Base-by-base conservation (phyloP, 2,888 invertebrate species). In the Xestoiulus laeticollis region DNA sequence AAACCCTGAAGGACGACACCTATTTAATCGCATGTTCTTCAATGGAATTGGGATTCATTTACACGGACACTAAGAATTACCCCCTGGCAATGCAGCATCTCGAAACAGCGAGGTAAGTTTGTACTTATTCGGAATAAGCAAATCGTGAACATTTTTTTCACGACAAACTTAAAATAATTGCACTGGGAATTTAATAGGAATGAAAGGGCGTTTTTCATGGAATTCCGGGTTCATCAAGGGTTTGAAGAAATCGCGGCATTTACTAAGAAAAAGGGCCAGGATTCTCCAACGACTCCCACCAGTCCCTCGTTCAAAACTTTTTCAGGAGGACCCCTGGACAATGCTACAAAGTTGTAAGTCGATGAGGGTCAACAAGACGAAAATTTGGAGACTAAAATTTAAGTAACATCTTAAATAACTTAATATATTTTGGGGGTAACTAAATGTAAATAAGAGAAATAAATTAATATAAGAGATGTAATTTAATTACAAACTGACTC, bases 11-110 rank as follows among this genome's bases (percentile, higher is more conserved):
- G 85, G 85, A 87, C 32, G 87, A 87, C 44, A 32, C 19, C 32
- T 78, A 87, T 87, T 87, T 85, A 44, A 19, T 84, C 12, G 43
- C 87, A 4, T 87, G 84, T 85, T 85, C 87, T 5, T 12, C 84
- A 26, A 82, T 87, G 48, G 87, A 87, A 53, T 33, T 87, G 48
- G 87, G 87, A 26, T 87, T 85, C n/a, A 87, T 87, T 85, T 30
- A 32, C 33, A 84, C 48, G 19, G 87, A 87, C 14, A 85, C 85
- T 19, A 78, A 78, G 19, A 87, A 87, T 53, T 87, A 48, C 30
- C 85, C 84, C 14, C 14, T 87, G 22, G 87, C 87, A 3, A 22
- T 87, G 22, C 85, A 87, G 26, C 85, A 82, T 87, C 33, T 87
- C 12, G 85, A 85, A 53, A 48, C 85, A 14, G 87, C 87, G 4